Evolutionary conservation across 2,888 invertebrate genomes (phyloP), one percentile per base, ranked within the genome.

Genomic region (Anaspis maculata): DNA sequence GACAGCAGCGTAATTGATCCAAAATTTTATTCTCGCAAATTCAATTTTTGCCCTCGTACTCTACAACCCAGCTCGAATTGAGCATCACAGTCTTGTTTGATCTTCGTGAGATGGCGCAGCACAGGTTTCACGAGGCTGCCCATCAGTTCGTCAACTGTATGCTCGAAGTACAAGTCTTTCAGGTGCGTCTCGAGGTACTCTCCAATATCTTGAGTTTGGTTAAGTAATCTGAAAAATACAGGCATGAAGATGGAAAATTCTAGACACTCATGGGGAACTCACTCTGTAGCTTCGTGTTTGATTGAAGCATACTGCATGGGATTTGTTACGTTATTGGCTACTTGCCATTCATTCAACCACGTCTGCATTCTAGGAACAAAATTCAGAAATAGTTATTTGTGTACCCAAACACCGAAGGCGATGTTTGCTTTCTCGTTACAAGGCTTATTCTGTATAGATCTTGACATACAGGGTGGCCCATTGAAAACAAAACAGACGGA

Each of bases 281-380:
- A 81, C 81, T 72, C 69, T 26, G 69, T 67, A 3, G 78, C 69
- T 2, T 67, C 64, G n/a, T 68, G 67, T 5, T 72, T 57, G 7
- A 82, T 67, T 21, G 70, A 70, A 37, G 76, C 73, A 3, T 79
- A 64, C 47, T 76, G 76, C 74, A 75, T 73, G 3, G 79, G 77
- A 49, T 75, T 77, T 1, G 76, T 78, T 49, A 73, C 78, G 41
- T 71, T 71, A 38, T 73, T 73, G 23, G 70, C 65, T n/a, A 80
- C 61, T 59, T 82, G 81, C 81, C 81, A 82, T 1, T 73, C 70
- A 55, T 81, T 82, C 61, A 82, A 61, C 81, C 81, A 83, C 0
- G 80, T 77, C 19, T 69, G 63, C 28, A 81, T 70, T 48, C 82
- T 82, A 54, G 13, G 61, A 63, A 24, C 14, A 30, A 33, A 35